Evolutionary conservation across 2,797 vertebrate species (phyloP).

Genomic region (Pteronotus mesoamericanus): DNA sequence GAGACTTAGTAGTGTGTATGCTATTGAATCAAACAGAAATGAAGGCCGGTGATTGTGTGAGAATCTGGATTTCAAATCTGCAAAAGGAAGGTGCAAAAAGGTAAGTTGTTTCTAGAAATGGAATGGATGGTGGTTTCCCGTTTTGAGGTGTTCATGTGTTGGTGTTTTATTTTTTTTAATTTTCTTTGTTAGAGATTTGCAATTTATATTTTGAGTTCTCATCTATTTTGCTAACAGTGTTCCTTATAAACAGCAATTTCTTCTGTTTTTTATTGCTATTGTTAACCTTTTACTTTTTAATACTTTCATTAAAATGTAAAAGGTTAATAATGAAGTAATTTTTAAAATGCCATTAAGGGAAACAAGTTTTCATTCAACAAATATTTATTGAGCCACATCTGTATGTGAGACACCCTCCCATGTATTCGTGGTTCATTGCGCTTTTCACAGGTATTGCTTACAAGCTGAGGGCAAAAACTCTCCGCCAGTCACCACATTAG

Average conservation of each 20-base stretch:
- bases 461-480: not conserved
- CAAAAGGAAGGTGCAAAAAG: conserved; percentile 72
- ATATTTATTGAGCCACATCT: not conserved
- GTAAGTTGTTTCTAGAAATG: conserved; percentile 63
- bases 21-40: conserved; percentile 76
- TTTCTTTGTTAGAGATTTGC: not conserved
- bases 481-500: not conserved
- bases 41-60: conserved; percentile 73
- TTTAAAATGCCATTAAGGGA: not conserved
- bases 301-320: not conserved
- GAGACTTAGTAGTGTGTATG: conserved; percentile 64
- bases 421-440: not conserved
- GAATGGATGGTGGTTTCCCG: conserved; percentile 5
- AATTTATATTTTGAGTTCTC: conserved; percentile 11
- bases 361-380: not conserved
- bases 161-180: not conserved
- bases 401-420: not conserved
- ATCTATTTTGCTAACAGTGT: not conserved
- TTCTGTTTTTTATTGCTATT: not conserved
- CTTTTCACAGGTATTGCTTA: not conserved
- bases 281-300: not conserved
- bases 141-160: not conserved
- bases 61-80: conserved; percentile 79
- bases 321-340: not conserved
- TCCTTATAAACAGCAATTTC: not conserved